Conservation (phyloP, 1,140 invertebrate genomes). For the Phortica variegata region DNA sequence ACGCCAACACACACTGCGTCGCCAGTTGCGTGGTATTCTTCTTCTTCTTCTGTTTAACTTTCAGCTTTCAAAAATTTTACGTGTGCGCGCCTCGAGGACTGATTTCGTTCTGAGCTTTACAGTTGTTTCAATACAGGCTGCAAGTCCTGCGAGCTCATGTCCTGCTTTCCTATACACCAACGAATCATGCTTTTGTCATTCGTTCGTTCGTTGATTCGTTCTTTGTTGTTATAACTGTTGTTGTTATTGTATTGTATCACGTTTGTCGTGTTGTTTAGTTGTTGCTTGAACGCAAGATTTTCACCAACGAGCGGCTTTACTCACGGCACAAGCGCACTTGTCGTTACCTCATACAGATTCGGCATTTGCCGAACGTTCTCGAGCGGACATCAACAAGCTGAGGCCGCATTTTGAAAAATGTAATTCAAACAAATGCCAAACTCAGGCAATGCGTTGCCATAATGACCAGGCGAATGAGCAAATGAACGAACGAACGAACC, state of each 20-base stretch:
- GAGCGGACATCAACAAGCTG: no score
- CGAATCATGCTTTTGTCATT: neutral
- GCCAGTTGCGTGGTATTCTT: slow-evolving; percentile 7
- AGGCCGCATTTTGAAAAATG: no score
- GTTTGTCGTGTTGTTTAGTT: no score
- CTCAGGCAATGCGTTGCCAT: no score
- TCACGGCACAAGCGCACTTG: slow-evolving; percentile 38
- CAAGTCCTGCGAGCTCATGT: neutral
- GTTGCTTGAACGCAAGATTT: no score
- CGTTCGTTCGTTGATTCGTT: slow-evolving; percentile 6
- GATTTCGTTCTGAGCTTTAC: slow-evolving; percentile 37
- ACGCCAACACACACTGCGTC: no score
- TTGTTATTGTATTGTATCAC: no score
- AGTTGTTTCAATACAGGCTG: no score
- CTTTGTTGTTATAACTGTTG: slow-evolving; percentile 2
- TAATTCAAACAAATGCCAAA: no score
- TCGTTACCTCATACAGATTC: neutral
- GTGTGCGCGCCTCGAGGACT: slow-evolving; percentile 48
- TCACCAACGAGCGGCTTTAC: slow-evolving; percentile 20
- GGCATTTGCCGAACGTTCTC: no score
- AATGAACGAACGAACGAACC: slow-evolving; percentile 5
- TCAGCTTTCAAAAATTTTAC: slow-evolving; percentile 17
- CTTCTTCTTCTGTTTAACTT: slow-evolving; percentile 13
- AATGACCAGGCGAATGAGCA: no score
- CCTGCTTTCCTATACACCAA: no score